Evolutionary conservation across 2,888 invertebrate species (phyloP).

Genomic region (Chesias legatella): DNA sequence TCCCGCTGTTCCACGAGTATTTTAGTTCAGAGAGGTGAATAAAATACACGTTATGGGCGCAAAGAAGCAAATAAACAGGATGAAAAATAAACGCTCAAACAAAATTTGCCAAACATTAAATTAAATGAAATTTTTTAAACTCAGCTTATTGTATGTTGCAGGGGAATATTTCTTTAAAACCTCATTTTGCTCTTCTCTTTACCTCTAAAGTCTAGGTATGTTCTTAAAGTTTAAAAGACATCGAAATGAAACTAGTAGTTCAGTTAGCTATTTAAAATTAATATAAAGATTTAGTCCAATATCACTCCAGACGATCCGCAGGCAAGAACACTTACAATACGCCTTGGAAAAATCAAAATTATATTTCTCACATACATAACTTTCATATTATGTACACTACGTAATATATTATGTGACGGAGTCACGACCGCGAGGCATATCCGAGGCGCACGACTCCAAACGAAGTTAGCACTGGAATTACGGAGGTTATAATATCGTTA

Average conservation of each 20-base stretch:
- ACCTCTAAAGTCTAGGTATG: too few species aligned
- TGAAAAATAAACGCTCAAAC: not conserved
- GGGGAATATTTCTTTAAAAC: too few species aligned
- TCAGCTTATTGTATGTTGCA: too few species aligned
- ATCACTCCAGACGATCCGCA: too few species aligned
- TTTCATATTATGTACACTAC: not conserved
- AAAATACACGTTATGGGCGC: not conserved
- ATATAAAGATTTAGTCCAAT: too few species aligned
- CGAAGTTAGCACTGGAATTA: conserved; percentile 8
- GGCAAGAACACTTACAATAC: too few species aligned
- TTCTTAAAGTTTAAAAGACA: too few species aligned
- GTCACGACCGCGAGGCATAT: conserved; percentile 4
- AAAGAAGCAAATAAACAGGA: not conserved
- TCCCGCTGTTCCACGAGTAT: not conserved
- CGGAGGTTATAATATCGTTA: conserved; percentile 1
- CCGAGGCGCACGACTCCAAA: conserved; percentile 1
- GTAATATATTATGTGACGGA: conserved; percentile 3
- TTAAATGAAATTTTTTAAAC: not conserved
- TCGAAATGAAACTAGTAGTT: too few species aligned
- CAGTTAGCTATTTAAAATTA: too few species aligned
- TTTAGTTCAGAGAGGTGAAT: conserved; percentile 1
- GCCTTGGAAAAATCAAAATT: too few species aligned
- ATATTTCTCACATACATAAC: not conserved
- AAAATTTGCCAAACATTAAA: not conserved
- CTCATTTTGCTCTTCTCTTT: too few species aligned